phyloP scores from a whole-genome alignment of 1,140 invertebrate species.

The Penaeus japonicus region DNA sequence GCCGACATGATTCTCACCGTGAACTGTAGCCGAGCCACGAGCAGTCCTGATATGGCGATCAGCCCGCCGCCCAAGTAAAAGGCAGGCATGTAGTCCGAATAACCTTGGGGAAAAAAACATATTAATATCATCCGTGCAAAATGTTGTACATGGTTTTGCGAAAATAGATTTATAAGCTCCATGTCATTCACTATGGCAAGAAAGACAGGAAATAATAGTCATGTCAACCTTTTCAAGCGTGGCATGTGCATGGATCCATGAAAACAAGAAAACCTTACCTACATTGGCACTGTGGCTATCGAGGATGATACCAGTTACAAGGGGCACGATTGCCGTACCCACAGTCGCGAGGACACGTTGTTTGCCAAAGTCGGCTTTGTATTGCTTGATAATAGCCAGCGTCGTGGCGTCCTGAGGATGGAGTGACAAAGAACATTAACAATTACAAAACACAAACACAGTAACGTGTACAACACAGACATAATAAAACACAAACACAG shows the following conservation, averaged over 20 bases:
- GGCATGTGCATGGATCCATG: background rate
- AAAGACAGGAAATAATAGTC: background rate
- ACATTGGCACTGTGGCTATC: slow-evolving; percentile 63
- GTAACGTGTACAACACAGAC: too few relatives aligned
- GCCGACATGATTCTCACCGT: background rate
- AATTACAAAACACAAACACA: background rate
- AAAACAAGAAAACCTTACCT: slow-evolving; percentile 68
- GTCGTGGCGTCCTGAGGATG: slow-evolving; percentile 74
- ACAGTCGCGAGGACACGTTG: slow-evolving; percentile 81
- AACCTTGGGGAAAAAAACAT: background rate
- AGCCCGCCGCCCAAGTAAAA: slow-evolving; percentile 28
- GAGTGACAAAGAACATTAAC: background rate
- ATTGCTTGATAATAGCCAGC: slow-evolving; percentile 79
- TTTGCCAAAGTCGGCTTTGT: slow-evolving; percentile 67
- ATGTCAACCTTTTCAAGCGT: background rate
- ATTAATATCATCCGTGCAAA: background rate
- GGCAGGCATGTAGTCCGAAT: slow-evolving; percentile 33
- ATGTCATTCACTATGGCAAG: too few relatives aligned
- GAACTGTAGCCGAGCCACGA: slow-evolving; percentile 3
- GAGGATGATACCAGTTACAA: slow-evolving; percentile 79
- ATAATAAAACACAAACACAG: too few relatives aligned
- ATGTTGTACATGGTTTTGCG: background rate
- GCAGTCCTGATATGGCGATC: background rate
- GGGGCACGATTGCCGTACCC: slow-evolving; percentile 82
- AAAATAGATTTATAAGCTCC: too few relatives aligned